Evolutionary conservation across 1,140 invertebrate species (phyloP), one percentile per base, ranked within the genome.

Genomic region (Pachyrhynchus sulphureomaculatus): DNA sequence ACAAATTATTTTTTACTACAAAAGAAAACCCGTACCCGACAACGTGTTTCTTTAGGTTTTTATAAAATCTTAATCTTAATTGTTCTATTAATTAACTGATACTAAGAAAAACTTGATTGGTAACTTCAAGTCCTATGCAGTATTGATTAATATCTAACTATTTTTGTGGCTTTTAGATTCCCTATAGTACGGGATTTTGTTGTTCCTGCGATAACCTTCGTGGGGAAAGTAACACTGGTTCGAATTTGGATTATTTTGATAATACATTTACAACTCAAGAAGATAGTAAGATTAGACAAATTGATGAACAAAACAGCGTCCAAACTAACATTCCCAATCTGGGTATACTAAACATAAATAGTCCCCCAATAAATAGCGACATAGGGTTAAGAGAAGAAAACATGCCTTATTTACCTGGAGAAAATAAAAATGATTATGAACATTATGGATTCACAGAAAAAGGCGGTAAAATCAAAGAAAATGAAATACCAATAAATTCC

Each of bases 131-230:
- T n/a, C n/a, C n/a, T n/a, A n/a, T n/a, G n/a, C n/a, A n/a, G n/a
- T n/a, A n/a, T n/a, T n/a, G n/a, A n/a, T n/a, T n/a, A n/a, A n/a
- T n/a, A n/a, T n/a, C n/a, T n/a, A n/a, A n/a, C n/a, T n/a, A n/a
- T n/a, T n/a, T n/a, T n/a, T n/a, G n/a, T 13, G 6, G 12, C 8
- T 32, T 49, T 12, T 42, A 54, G 52, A 49, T 73, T 12, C 78
- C 77, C 0, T 78, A 73, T 47, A 81, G 79, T 61, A 68, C 77
- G 53, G 80, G 80, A 6, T 81, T 80, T 66, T 81, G 79, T 65
- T 81, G 79, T 65, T 78, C 78, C 29, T 80, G 79, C 29, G 2
- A n/a, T 0, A 41, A 36, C 8, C 24, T 21, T 4, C 36, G 37
- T 21, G 26, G 47, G 8, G 15, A 3, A 5, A 20, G 15, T 20